Evolutionary conservation across 2,113 vertebrate species (phyloP).

Genomic region (Silurus asotus): DNA sequence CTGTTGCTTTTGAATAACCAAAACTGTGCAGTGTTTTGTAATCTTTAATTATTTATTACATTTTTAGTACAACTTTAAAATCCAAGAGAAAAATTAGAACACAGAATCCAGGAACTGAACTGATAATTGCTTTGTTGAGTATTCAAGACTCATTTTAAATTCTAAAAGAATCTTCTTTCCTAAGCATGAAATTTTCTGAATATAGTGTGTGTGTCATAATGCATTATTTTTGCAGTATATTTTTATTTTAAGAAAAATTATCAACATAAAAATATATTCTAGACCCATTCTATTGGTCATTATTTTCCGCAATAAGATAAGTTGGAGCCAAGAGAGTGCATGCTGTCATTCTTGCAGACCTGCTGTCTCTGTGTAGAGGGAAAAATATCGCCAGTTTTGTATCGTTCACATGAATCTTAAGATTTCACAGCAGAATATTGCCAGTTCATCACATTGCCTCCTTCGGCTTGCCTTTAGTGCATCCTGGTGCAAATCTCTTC

Average conservation of each 20-base stretch:
- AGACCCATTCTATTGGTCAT: no score
- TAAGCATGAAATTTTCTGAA: neutral
- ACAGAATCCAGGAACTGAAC: neutral
- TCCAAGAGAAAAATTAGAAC: slow-evolving; percentile 26
- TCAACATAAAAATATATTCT: no score
- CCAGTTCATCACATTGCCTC: no score
- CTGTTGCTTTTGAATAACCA: slow-evolving; percentile 56
- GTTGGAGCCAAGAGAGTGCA: no score
- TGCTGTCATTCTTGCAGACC: no score
- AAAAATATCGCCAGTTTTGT: no score
- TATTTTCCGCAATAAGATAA: no score
- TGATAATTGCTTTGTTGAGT: neutral
- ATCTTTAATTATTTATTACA: slow-evolving; percentile 79
- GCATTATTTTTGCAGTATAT: slow-evolving; percentile 60
- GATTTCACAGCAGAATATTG: no score
- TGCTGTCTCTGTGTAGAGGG: no score
- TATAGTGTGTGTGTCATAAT: slow-evolving; percentile 67
- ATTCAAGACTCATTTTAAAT: neutral
- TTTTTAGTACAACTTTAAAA: slow-evolving; percentile 56
- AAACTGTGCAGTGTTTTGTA: slow-evolving; percentile 65
- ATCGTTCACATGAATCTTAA: no score
- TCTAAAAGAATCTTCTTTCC: neutral
- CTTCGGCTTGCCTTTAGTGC: no score
- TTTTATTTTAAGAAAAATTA: slow-evolving; percentile 73
- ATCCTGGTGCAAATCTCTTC: no score